Conservation (phyloP, 2,797 vertebrate genomes). For the Fistularia commersonii region DNA sequence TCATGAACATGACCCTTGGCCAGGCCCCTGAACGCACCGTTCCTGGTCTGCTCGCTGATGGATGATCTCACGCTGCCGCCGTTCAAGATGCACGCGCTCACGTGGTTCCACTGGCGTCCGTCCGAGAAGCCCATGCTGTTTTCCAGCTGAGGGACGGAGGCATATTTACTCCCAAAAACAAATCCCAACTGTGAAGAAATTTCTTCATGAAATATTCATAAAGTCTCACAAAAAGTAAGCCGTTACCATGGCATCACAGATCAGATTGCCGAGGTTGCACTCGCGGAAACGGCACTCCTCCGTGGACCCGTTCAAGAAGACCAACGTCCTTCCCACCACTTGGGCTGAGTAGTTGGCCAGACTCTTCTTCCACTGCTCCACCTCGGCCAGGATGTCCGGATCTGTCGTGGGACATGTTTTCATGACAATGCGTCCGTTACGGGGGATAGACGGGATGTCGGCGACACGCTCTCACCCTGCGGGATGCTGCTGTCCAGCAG, state of each 20-base stretch:
- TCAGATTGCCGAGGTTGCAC: constrained; percentile 91
- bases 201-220: too few species aligned
- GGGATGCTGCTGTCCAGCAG: constrained; percentile 79
- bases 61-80: constrained; percentile 81
- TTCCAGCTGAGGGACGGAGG: too few species aligned
- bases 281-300: constrained; percentile 83
- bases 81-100: constrained; percentile 84
- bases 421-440: too few species aligned
- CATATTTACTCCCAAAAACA: constrained; percentile 71
- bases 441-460: too few species aligned
- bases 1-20: too few species aligned
- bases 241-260: constrained; percentile 88
- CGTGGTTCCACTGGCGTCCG: constrained; percentile 83
- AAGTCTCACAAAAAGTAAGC: too few species aligned
- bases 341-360: constrained; percentile 76
- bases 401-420: constrained; percentile 58
- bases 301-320: constrained; percentile 85
- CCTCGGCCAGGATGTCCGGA: constrained; percentile 73
- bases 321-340: constrained; percentile 82
- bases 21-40: constrained; percentile 65
- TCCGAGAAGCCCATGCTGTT: constrained; percentile 73
- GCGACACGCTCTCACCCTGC: constrained; percentile 72
- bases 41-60: constrained; percentile 79
- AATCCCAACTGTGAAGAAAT: too few species aligned
- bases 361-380: constrained; percentile 75